These are phyloP conservation scores for Aphidoletes aphidimyza DNA, from an alignment of 2,888 invertebrate species.

Conservation along the genomic window DNA sequence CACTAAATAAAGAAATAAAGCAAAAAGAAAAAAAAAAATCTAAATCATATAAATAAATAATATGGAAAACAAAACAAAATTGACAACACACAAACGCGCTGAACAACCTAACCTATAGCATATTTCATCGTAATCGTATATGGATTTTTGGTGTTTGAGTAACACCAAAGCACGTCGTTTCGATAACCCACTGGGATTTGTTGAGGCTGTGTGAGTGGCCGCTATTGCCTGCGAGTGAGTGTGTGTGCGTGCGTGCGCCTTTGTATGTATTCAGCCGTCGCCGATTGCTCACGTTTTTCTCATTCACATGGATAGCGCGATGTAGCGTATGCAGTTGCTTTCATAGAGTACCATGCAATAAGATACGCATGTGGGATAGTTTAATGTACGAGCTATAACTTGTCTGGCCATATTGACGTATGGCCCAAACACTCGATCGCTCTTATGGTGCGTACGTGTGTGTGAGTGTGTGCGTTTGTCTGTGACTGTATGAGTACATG, in stretches of 20 bases:
- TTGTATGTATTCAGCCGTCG: no score
- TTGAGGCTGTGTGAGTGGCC: background rate
- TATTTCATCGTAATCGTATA: background rate
- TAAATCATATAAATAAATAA: no score
- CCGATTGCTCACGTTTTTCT: no score
- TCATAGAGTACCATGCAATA: background rate
- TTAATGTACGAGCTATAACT: background rate
- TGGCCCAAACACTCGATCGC: background rate
- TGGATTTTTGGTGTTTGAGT: background rate
- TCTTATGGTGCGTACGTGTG: background rate
- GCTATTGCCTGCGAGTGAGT: background rate
- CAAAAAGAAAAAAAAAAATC: background rate
- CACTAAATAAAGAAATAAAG: constrained; percentile 19
- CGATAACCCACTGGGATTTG: background rate
- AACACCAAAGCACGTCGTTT: background rate
- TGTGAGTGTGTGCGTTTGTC: background rate
- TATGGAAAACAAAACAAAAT: no score
- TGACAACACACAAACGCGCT: background rate
- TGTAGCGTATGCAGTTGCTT: no score
- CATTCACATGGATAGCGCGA: no score
- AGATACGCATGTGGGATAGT: constrained; percentile 8
- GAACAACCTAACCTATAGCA: constrained; percentile 9
- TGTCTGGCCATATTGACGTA: constrained; percentile 25
- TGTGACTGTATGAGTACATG: background rate
- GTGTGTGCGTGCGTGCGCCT: background rate